A percentile compares a stretch with the other conserved stretches of the same genome.
Conservation (phyloP, 1,140 invertebrate species). For the Magallana ariakensis region DNA sequence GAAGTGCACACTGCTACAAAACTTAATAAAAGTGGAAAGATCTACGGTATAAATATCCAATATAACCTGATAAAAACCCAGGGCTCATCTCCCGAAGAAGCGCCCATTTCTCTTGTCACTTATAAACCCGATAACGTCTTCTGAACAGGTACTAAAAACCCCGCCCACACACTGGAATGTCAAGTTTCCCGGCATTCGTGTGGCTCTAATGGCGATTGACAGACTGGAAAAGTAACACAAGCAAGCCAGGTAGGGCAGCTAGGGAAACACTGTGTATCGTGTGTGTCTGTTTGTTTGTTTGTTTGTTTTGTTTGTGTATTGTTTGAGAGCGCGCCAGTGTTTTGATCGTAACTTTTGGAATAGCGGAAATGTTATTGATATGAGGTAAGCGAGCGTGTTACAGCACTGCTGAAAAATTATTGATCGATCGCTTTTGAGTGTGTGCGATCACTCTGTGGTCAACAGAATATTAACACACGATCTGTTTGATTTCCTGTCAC, state of each 20-base stretch:
- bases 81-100: background rate
- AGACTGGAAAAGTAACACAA: background rate
- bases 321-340: background rate
- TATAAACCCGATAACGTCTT: conserved; percentile 7
- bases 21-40: too few relatives aligned
- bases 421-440: background rate
- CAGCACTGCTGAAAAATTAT: too few relatives aligned
- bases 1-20: too few relatives aligned
- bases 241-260: background rate
- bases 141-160: conserved; percentile 30
- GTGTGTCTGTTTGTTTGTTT: background rate
- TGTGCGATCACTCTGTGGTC: conserved; percentile 9
- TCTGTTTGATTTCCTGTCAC: background rate
- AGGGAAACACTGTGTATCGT: too few relatives aligned
- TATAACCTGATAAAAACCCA: background rate
- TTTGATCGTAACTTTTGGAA: background rate
- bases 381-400: background rate
- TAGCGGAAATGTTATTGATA: background rate
- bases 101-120: conserved; percentile 2
- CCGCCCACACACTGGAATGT: conserved; percentile 25
- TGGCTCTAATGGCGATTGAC: conserved; percentile 30
- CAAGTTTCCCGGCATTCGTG: conserved; percentile 24
- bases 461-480: background rate
- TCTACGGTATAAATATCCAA: background rate
- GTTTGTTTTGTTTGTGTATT: background rate